A percentile compares a stretch with the other conserved stretches of the same genome.
Evolutionary conservation across 2,113 vertebrate species (phyloP).

Genomic region (Sardina pilchardus): DNA sequence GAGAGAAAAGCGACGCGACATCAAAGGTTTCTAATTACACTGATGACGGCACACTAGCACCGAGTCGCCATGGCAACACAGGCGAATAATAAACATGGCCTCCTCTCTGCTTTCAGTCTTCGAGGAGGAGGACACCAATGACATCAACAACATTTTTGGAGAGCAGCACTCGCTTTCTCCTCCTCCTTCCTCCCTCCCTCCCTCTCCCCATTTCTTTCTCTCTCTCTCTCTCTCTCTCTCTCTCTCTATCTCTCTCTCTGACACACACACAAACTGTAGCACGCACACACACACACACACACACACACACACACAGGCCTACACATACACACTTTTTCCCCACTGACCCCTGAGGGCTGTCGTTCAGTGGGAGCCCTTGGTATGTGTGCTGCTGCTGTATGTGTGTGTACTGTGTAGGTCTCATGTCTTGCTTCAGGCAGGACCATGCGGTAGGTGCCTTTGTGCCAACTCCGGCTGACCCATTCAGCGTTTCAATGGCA

Average conservation of each 20-base stretch:
- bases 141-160: constrained; percentile 53
- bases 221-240: neutral
- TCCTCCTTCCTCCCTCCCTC: neutral
- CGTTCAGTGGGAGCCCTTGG: neutral
- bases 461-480: neutral
- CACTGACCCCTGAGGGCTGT: neutral
- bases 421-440: neutral
- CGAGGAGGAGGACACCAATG: constrained; percentile 57
- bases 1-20: constrained; percentile 44
- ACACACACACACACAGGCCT: constrained; percentile 28
- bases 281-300: constrained; percentile 36
- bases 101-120: constrained; percentile 62
- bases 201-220: neutral
- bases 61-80: constrained; percentile 65
- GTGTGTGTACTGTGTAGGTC: neutral
- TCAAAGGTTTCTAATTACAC: constrained; percentile 57
- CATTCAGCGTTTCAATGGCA: constrained; percentile 20
- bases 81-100: constrained; percentile 74
- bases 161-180: neutral
- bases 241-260: neutral
- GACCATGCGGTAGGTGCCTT: constrained; percentile 14
- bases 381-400: constrained; percentile 6
- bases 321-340: constrained; percentile 18
- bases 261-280: constrained; percentile 20
- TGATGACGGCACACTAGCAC: constrained; percentile 62